Conservation (phyloP, 2,888 invertebrate genomes). For the Lasiommata megera region DNA sequence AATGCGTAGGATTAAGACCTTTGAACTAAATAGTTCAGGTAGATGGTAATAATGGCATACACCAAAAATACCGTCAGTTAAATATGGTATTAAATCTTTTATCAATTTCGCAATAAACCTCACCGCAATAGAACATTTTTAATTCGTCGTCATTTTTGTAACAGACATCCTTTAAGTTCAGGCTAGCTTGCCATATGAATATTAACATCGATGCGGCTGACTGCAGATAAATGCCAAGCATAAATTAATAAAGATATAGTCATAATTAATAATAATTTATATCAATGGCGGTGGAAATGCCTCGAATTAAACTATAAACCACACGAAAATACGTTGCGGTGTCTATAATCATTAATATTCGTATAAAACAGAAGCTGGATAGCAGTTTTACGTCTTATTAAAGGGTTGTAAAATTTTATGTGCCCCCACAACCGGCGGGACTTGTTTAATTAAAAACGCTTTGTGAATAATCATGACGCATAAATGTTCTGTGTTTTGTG, state of each 20-base stretch:
- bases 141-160: no score
- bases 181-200: neutral
- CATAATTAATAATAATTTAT: constrained; percentile 10
- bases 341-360: constrained; percentile 72
- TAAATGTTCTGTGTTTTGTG: constrained; percentile 52
- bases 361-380: constrained; percentile 64
- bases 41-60: no score
- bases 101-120: no score
- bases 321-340: constrained; percentile 59
- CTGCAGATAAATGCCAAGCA: neutral
- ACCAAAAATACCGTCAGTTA: no score
- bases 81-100: no score
- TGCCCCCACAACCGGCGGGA: constrained; percentile 56
- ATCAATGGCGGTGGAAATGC: constrained; percentile 17
- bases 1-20: no score
- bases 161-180: neutral
- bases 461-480: constrained; percentile 73
- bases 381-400: constrained; percentile 75
- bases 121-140: no score
- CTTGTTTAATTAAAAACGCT: constrained; percentile 77
- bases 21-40: no score
- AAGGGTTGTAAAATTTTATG: constrained; percentile 80
- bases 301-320: constrained; percentile 32
- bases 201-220: neutral
- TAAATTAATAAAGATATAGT: neutral